Evolutionary conservation across 2,797 vertebrate genomes (phyloP), one percentile per base, ranked within the genome.

Genomic region (Amblyraja radiata): DNA sequence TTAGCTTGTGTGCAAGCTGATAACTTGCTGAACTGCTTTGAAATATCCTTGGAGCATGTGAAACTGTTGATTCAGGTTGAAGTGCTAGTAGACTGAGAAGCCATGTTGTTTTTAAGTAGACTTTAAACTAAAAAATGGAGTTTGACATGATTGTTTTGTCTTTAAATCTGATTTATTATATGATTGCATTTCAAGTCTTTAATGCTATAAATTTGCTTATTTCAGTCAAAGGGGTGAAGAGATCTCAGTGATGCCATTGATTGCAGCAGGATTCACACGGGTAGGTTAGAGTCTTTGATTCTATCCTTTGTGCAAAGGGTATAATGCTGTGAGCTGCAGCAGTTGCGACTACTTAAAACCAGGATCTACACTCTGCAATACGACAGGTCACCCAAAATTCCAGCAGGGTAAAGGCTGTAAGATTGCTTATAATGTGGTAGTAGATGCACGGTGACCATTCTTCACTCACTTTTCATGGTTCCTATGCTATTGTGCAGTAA

Each of bases 211-310:
- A 21, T 9, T 39, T 39, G 4, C 73, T 91, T 11, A 73, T 25
- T 36, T 95, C 93, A 94, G 98, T 97, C 98, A 98, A 90, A 61
- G 93, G 93, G 98, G 98, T 95, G 97, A 97, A 94, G 98, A 99
- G 93, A 98, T 97, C 77, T 99, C 98, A 93, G 96, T 99, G 96
- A 96, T 98, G 97, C 97, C 98, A 84, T 97, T 99, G 94, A 97
- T 99, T 95, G 96, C 97, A 94, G 98, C 98, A 93, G 99, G 99
- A 95, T 99, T 99, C 96, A 99, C 98, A 93, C 97, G 99, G 97
- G 99, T 99, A 95, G 94, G 98, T 79, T 79, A 5, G 11, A 46
- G 54, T 84, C 93, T 94, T 93, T 94, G 83, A 93, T 93, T 94
- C 94, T 93, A 54, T 54, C 46, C 46, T 54, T 39, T 78, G 76